phyloP scores from a whole-genome alignment of 2,888 invertebrate species.

The Aspidiotus rigidus region DNA sequence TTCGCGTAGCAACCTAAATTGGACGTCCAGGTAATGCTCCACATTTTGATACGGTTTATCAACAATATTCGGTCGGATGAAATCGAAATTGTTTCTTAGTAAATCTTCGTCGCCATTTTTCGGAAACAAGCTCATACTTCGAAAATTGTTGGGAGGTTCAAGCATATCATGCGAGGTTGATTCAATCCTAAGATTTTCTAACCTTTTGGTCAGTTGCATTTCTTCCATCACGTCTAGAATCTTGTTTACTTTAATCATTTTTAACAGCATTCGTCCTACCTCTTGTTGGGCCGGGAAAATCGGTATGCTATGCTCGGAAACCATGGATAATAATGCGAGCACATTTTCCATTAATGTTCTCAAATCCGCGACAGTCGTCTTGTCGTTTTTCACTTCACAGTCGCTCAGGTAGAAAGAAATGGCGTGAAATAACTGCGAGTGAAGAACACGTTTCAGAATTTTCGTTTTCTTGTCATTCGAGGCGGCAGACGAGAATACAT shows the following conservation, averaged over 20 bases:
- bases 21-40: slow-evolving; percentile 68
- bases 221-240: slow-evolving; percentile 36
- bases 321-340: slow-evolving; percentile 34
- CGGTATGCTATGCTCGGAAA: slow-evolving; percentile 36
- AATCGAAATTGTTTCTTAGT: slow-evolving; percentile 42
- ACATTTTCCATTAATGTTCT: slow-evolving; percentile 39
- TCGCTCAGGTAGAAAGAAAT: slow-evolving; percentile 35
- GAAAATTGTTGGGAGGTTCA: slow-evolving; percentile 47
- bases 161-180: no score
- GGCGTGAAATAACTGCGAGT: slow-evolving; percentile 19
- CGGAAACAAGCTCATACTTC: slow-evolving; percentile 50
- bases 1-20: slow-evolving; percentile 66
- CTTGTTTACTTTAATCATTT: slow-evolving; percentile 38
- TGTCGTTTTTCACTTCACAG: slow-evolving; percentile 34
- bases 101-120: slow-evolving; percentile 43
- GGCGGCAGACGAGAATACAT: slow-evolving; percentile 29
- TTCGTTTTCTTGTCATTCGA: slow-evolving; percentile 11
- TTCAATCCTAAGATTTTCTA: no score
- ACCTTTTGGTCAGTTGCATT: no score
- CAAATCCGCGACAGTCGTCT: slow-evolving; percentile 37
- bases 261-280: slow-evolving; percentile 40
- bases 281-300: slow-evolving; percentile 40
- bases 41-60: slow-evolving; percentile 55
- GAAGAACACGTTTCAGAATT: slow-evolving; percentile 17
- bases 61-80: slow-evolving; percentile 51